Evolutionary conservation across 2,113 vertebrate species (phyloP).

Genomic region (Prolemur simus): DNA sequence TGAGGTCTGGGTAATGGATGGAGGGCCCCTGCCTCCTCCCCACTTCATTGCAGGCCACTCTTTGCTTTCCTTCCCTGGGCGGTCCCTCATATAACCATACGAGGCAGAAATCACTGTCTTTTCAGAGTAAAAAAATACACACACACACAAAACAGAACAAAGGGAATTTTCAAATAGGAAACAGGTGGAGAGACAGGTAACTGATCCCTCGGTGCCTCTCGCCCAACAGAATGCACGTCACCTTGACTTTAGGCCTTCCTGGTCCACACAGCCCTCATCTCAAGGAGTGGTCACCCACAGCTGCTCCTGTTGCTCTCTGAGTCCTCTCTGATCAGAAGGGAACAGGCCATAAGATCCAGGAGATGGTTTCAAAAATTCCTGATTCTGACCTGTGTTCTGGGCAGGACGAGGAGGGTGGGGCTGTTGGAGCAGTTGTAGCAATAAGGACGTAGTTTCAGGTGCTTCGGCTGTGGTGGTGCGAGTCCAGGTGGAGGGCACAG

Average conservation of each 20-base stretch:
- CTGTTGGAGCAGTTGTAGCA: background rate
- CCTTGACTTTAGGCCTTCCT: background rate
- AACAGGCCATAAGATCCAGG: background rate
- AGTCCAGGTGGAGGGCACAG: background rate
- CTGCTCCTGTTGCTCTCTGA: background rate
- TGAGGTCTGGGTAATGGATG: background rate
- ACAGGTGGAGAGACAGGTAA: background rate
- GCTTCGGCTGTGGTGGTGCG: accelerated
- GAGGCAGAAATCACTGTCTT: background rate
- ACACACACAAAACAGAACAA: background rate
- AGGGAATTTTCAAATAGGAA: background rate
- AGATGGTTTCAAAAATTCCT: background rate
- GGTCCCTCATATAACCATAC: background rate
- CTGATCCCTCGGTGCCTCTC: accelerated
- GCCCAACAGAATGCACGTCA: no score
- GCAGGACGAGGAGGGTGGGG: background rate
- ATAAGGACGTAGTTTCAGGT: background rate
- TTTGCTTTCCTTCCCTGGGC: background rate
- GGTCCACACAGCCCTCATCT: background rate
- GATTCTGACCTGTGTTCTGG: background rate
- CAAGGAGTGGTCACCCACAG: background rate
- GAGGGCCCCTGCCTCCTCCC: background rate
- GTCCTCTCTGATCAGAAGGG: background rate
- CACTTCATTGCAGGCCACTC: background rate
- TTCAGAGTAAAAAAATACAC: no score